phyloP scores from a whole-genome alignment of 2,888 invertebrate species.

The Zeuzera pyrina region DNA sequence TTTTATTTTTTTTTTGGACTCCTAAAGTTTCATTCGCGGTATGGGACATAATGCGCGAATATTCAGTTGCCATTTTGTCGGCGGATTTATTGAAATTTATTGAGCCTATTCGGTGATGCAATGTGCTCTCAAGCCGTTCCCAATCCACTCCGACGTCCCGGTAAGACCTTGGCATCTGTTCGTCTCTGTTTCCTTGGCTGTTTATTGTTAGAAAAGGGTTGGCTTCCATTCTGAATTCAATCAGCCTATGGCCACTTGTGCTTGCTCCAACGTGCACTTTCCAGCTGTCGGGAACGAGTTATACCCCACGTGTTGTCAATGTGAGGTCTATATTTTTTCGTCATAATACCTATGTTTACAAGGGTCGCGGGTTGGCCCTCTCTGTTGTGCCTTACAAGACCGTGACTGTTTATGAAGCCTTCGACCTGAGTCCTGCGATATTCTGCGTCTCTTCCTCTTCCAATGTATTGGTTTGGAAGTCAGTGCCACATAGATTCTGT shows the following conservation, averaged over 20 bases:
- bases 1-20: background rate
- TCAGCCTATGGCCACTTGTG: slow-evolving; percentile 6
- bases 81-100: background rate
- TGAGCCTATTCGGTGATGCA: slow-evolving; percentile 2
- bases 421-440: too few species aligned
- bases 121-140: background rate
- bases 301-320: background rate
- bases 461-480: too few species aligned
- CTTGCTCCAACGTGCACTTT: background rate
- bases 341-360: too few species aligned
- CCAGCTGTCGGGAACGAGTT: background rate
- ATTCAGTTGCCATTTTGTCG: background rate
- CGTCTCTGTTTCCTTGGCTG: too few species aligned
- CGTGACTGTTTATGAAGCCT: too few species aligned
- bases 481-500: too few species aligned
- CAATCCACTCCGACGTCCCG: slow-evolving; percentile 4
- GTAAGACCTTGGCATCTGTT: slow-evolving; percentile 2
- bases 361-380: too few species aligned
- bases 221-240: slow-evolving; percentile 3
- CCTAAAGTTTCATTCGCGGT: background rate
- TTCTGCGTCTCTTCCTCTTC: too few species aligned
- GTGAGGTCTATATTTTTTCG: background rate
- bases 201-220: too few species aligned
- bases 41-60: background rate
- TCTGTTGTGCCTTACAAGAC: too few species aligned